Conservation (phyloP, 2,888 invertebrate genomes). For the Steinernema hermaphroditum region DNA sequence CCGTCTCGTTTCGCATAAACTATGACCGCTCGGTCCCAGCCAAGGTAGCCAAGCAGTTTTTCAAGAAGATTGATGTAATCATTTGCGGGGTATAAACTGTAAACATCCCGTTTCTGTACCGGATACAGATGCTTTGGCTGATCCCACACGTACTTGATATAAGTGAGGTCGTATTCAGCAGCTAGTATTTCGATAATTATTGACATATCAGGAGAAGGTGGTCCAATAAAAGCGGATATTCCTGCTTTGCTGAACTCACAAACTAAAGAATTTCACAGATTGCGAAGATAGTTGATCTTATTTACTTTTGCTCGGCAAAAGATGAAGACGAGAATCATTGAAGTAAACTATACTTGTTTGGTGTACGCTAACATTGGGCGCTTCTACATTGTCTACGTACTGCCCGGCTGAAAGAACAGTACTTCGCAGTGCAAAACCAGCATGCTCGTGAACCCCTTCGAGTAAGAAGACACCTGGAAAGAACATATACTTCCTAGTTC, state of each 20-base stretch:
- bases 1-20: conserved; percentile 48
- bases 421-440: conserved; percentile 5
- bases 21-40: conserved; percentile 48
- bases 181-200: conserved; percentile 49
- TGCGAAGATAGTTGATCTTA: too few species aligned
- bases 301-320: background rate
- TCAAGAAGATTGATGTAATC: conserved; percentile 32
- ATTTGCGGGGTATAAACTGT: conserved; percentile 33
- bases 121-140: background rate
- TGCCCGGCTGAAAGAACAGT: conserved; percentile 3
- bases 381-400: conserved; percentile 2
- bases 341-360: conserved; percentile 22
- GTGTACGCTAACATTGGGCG: conserved; percentile 18
- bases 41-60: conserved; percentile 44
- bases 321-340: conserved; percentile 22
- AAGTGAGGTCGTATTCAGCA: conserved; percentile 46
- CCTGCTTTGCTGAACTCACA: conserved; percentile 40
- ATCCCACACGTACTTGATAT: conserved; percentile 41
- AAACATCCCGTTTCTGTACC: conserved; percentile 10
- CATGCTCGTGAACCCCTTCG: conserved; percentile 5
- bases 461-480: conserved; percentile 2
- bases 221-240: conserved; percentile 51
- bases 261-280: conserved; percentile 36
- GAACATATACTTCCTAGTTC: too few species aligned
- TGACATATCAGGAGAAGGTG: conserved; percentile 43